Evolutionary conservation across 1,140 invertebrate species (phyloP), one percentile per base, ranked within the genome.

Genomic region (Piezodorus guildinii): DNA sequence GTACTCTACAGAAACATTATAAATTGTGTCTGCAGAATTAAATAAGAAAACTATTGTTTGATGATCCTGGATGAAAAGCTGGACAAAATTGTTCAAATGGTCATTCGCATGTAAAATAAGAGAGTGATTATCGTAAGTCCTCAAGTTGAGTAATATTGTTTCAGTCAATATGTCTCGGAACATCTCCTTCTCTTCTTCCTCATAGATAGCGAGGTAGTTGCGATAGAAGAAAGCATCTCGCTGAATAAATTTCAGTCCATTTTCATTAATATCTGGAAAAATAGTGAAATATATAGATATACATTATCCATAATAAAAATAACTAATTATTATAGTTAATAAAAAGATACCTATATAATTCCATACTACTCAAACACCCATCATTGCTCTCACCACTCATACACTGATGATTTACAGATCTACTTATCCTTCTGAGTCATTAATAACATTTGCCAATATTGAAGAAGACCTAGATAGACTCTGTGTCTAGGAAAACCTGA

Each of bases 1-100:
- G 73, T 87, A 83, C 43, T 83, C 79, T 2, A 92, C 82, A 16
- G 84, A 84, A 60, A 91, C 80, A 71, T 90, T 85, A 54, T 89
- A 80, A 60, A 94, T 89, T 73, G 86, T 83, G 71, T 87, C 83
- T 60, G 81, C 83, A 62, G 85, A 81, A 73, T 94, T 94, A 71
- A 91, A 94, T 2, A 91, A 77, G 70, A 91, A 92, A 0, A 90
- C 82, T 6, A 94, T 79, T 78, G 77, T 72, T 68, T 77, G 83
- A 1, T 84, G 85, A 65, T 87, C 83, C 62, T 85, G 82, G 34
- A 95, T 84, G 73, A 91, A 91, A 10, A 96, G 73, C 74, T 95
- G 91, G 46, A 94, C 84, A 74, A 96, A 96, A 74, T 96, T 96
- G 69, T 94, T 94, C 45, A 93, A 77, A 74, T 94, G 87, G 76